Evolutionary conservation across 2,797 vertebrate species (phyloP).

Genomic region (Acropternis orthonyx): DNA sequence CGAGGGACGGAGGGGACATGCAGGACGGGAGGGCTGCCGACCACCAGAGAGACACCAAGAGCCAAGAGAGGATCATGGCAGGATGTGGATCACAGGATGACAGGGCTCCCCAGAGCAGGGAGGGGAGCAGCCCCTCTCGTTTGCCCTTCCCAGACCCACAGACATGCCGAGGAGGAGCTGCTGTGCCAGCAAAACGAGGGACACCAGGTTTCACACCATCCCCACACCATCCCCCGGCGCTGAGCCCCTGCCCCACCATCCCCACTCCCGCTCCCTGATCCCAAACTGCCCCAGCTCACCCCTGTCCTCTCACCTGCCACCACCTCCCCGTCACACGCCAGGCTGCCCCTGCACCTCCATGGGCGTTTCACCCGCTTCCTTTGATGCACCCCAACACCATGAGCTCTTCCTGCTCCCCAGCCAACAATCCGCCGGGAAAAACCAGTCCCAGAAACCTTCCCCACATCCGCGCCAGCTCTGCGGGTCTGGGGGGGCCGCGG

Average conservation of each 20-base stretch:
- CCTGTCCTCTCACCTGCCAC: not conserved
- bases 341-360: not conserved
- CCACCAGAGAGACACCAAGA: not conserved
- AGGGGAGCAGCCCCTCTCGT: not conserved
- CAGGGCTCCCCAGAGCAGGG: not conserved
- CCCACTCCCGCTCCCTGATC: not conserved
- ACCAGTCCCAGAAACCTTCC: slow-evolving; percentile 28
- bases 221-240: not conserved
- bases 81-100: fast-evolving
- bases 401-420: not conserved
- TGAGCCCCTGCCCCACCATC: not conserved
- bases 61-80: not conserved
- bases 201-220: not conserved
- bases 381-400: not conserved
- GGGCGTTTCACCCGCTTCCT: fast-evolving
- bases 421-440: not conserved
- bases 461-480: not conserved
- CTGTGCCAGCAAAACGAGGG: not conserved
- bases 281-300: not conserved
- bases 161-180: not conserved
- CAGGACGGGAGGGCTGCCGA: not conserved
- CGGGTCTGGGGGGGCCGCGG: slow-evolving; percentile 4
- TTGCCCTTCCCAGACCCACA: not conserved
- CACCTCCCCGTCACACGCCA: not conserved
- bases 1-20: not conserved